Conservation (phyloP, 2,888 invertebrate species). For the Lithophane ornitopus region DNA sequence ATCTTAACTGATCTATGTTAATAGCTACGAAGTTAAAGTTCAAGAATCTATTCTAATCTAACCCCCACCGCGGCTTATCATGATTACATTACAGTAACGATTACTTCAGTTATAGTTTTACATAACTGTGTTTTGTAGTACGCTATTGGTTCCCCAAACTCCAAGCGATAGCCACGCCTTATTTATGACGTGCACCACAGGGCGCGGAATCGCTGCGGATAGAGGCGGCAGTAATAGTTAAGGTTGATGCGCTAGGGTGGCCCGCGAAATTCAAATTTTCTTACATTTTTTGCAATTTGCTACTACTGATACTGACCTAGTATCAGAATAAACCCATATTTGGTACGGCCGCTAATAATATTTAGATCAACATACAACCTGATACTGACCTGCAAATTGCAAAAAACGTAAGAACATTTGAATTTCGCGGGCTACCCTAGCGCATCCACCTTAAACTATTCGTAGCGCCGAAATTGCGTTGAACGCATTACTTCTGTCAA, state of each 20-base stretch:
- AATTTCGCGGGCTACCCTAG: too few species aligned
- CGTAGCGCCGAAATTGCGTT: not conserved
- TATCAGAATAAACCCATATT: too few species aligned
- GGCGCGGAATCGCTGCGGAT: too few species aligned
- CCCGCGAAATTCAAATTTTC: too few species aligned
- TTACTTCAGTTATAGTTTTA: slow-evolving; percentile 7
- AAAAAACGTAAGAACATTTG: too few species aligned
- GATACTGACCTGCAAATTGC: too few species aligned
- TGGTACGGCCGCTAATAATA: too few species aligned
- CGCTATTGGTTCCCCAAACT: not conserved
- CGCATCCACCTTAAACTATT: too few species aligned
- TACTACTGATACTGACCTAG: too few species aligned
- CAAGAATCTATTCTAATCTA: slow-evolving; percentile 17
- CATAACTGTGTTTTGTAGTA: not conserved
- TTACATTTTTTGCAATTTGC: too few species aligned
- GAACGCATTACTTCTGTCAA: not conserved
- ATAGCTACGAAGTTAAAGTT: not conserved
- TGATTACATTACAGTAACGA: not conserved
- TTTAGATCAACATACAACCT: too few species aligned
- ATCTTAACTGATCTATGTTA: not conserved
- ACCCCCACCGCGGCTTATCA: not conserved
- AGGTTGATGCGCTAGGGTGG: too few species aligned
- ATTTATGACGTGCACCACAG: not conserved
- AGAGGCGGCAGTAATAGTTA: not conserved
- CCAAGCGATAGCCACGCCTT: not conserved